Evolutionary conservation across 2,888 invertebrate genomes (phyloP), one percentile per base, ranked within the genome.

Genomic region (Orchesella flavescens): DNA sequence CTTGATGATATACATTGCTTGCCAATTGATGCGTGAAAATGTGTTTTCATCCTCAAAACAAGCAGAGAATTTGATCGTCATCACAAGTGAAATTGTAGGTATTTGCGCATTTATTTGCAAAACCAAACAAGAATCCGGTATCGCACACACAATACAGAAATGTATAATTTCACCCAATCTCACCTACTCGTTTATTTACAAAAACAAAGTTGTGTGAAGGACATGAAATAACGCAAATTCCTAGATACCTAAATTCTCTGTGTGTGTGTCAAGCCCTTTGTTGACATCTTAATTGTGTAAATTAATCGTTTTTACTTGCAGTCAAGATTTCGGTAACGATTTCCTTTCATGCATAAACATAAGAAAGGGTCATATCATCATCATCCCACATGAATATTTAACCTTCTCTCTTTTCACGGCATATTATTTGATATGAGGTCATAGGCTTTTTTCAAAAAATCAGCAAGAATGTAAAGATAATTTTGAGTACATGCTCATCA

Each of bases 241-340:
- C n/a, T 34, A 4, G 34, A 34, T 34, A 34, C 34, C 34, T 34
- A 34, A 34, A 34, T 34, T 34, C 7, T 34, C 7, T 34, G 34
- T 21, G 72, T 34, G 2, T 34, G 34, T 21, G 72, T 44, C 80
- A 80, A 73, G 73, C 80, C 80, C 57, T n/a, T 57, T 61, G 59
- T 65, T 80, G 80, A 80, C 80, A 80, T 80, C 68, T 80, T 80
- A 80, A 80, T 80, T 80, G 68, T 19, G 65, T 19, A 46, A 59
- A 61, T 61, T 61, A 61, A 61, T 61, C 61, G 61, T 57, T 57
- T 34, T 34, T 34, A 34, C 34, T 34, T 34, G 34, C 24, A 13
- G 5, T 17, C 59, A 24, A 21, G 61, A 24, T 24, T 24, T 61
- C 23, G 12, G 4, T 10, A 13, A 23, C 61, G 23, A 23, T 23